phyloP scores from a whole-genome alignment of 1,140 invertebrate genomes.

The Scaptomyza graminum region DNA sequence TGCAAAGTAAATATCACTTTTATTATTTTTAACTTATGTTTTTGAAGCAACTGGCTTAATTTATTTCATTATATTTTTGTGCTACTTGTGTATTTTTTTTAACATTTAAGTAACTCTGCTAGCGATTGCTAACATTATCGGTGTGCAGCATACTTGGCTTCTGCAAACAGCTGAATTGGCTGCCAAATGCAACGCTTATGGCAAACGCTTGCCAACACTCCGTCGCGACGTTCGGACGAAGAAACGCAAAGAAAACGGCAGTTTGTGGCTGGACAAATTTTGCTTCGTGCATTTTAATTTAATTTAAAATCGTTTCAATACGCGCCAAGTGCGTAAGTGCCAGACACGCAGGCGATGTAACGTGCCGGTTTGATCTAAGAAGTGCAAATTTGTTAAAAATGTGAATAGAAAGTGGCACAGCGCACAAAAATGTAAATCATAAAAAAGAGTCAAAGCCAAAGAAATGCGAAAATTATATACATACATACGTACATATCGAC shows the following conservation, averaged over 20 bases:
- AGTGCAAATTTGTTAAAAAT: conserved; percentile 28
- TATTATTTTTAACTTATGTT: not conserved
- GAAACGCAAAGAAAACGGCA: conserved; percentile 52
- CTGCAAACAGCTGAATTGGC: conserved; percentile 36
- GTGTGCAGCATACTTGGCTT: conserved; percentile 19
- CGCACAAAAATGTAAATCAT: conserved; percentile 46
- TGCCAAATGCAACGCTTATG: conserved; percentile 38
- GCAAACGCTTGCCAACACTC: conserved; percentile 34
- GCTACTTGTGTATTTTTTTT: not conserved
- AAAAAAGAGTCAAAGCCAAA: conserved; percentile 48
- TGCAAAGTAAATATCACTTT: not conserved
- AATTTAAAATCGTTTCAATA: conserved; percentile 38
- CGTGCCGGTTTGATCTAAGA: conserved; percentile 37
- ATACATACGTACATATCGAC: conserved; percentile 30
- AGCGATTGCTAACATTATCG: not conserved
- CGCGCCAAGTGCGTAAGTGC: conserved; percentile 35
- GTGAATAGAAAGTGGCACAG: conserved; percentile 49
- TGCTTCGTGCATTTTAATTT: conserved; percentile 45
- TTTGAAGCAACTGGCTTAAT: not conserved
- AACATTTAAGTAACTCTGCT: not conserved
- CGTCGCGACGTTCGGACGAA: conserved; percentile 47
- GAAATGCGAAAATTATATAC: conserved; percentile 51
- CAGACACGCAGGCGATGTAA: conserved; percentile 18
- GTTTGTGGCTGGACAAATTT: conserved; percentile 41
- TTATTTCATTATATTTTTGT: not conserved